Conservation (phyloP, 1,140 invertebrate genomes). For the Pomacea maculata region DNA sequence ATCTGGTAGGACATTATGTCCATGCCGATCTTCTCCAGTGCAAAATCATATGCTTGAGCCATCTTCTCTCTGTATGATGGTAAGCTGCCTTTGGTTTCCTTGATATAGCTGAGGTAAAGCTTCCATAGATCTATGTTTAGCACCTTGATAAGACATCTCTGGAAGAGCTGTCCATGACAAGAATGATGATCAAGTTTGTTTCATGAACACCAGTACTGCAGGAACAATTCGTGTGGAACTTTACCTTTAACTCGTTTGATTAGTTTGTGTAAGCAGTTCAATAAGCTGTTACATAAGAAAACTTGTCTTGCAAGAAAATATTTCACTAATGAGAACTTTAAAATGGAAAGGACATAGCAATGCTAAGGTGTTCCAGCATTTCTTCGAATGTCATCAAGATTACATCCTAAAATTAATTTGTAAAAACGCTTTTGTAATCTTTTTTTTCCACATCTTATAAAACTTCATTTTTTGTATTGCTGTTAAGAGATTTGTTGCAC, state of each 20-base stretch:
- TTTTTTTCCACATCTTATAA: too few species aligned
- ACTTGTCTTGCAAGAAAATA: too few species aligned
- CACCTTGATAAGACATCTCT: conserved; percentile 97
- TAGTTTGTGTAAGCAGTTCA: too few species aligned
- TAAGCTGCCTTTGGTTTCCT: conserved; percentile 94
- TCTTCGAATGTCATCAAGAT: too few species aligned
- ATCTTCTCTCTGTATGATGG: conserved; percentile 98
- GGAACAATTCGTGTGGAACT: not conserved
- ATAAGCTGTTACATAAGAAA: too few species aligned
- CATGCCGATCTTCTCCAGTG: conserved; percentile 98
- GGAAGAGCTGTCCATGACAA: conserved; percentile 82
- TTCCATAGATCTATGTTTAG: conserved; percentile 99
- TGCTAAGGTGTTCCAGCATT: too few species aligned
- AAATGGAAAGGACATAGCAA: too few species aligned
- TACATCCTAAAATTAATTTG: too few species aligned
- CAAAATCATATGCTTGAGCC: conserved; percentile 99
- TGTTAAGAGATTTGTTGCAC: too few species aligned
- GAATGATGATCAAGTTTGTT: not conserved
- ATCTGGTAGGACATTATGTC: conserved; percentile 95
- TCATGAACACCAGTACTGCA: not conserved
- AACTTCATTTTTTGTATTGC: too few species aligned
- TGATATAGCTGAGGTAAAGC: conserved; percentile 96
- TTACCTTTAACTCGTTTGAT: not conserved
- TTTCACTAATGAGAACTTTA: too few species aligned
- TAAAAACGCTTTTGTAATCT: too few species aligned